phyloP scores from a whole-genome alignment of 2,888 invertebrate genomes.

The Leucophora obtusa region DNA sequence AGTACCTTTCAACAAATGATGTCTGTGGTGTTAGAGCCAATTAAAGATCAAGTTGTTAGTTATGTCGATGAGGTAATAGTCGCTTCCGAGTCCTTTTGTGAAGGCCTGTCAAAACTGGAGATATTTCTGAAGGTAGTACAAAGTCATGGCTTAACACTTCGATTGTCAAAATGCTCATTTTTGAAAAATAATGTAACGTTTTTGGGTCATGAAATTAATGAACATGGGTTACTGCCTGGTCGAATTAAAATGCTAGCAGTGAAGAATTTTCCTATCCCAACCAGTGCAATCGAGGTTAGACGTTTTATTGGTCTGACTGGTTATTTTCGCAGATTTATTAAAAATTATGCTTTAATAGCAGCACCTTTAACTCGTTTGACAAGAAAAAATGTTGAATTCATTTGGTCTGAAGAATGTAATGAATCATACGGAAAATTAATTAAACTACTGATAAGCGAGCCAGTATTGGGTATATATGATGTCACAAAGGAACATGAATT shows the following conservation, averaged over 20 bases:
- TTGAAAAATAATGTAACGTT: conserved; percentile 6
- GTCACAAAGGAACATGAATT: conserved; percentile 52
- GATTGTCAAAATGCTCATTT: conserved; percentile 19
- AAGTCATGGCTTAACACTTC: conserved; percentile 1
- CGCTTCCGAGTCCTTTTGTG: background rate
- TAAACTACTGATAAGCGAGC: conserved; percentile 59
- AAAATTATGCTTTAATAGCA: conserved; percentile 63
- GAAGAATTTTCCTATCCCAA: conserved; percentile 65
- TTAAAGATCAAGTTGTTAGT: conserved; percentile 41
- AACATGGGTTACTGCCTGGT: conserved; percentile 66
- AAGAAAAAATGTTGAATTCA: conserved; percentile 47
- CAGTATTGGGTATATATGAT: conserved; percentile 49
- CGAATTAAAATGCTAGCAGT: conserved; percentile 68
- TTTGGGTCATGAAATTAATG: conserved; percentile 21
- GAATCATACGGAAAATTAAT: conserved; percentile 65
- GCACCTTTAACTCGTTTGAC: conserved; percentile 66
- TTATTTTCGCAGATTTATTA: conserved; percentile 71
- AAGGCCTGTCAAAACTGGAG: background rate
- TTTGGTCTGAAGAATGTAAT: conserved; percentile 48
- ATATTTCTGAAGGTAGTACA: background rate
- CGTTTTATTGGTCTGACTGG: conserved; percentile 67
- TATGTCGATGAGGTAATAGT: conserved; percentile 26
- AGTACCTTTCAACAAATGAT: conserved; percentile 72
- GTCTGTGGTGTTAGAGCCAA: conserved; percentile 22
- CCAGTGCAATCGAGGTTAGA: conserved; percentile 39